Percentiles rank a stretch among this genome's conserved stretches.
phyloP scores from a whole-genome alignment of 1,140 invertebrate species.

The Acromyrmex charruanus region DNA sequence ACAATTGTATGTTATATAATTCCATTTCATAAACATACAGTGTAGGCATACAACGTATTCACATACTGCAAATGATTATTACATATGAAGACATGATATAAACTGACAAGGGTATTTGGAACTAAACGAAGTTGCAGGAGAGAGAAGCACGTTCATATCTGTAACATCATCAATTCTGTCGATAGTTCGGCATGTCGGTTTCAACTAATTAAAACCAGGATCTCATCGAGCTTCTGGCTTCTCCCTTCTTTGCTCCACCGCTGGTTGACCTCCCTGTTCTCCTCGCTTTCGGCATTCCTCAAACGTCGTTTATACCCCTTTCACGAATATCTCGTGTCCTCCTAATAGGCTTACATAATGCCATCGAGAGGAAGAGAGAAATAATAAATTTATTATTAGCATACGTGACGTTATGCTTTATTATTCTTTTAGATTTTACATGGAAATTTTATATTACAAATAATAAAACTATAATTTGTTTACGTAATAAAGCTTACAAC shows the following conservation, averaged over 20 bases:
- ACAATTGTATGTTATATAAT: background rate
- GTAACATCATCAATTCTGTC: slow-evolving; percentile 85
- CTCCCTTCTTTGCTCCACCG: slow-evolving; percentile 72
- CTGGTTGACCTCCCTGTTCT: slow-evolving; percentile 71
- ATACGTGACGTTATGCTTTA: background rate
- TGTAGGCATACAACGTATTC: background rate
- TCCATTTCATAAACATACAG: background rate
- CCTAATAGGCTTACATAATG: slow-evolving; percentile 80
- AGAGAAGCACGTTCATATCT: slow-evolving; percentile 80
- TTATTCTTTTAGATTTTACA: background rate
- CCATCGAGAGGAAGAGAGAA: slow-evolving; percentile 35
- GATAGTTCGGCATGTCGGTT: slow-evolving; percentile 84
- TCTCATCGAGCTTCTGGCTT: slow-evolving; percentile 74
- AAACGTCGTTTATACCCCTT: slow-evolving; percentile 75
- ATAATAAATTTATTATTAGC: slow-evolving; percentile 38
- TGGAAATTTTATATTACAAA: background rate
- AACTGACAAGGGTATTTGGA: slow-evolving; percentile 48
- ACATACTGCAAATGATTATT: background rate
- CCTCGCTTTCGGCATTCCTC: slow-evolving; percentile 76
- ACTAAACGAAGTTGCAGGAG: slow-evolving; percentile 71
- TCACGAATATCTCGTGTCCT: slow-evolving; percentile 71
- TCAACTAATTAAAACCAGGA: slow-evolving; percentile 85
- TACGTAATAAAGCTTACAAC: background rate
- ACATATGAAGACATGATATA: slow-evolving; percentile 3
- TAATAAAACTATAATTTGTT: background rate